Evolutionary conservation across 2,888 invertebrate genomes (phyloP), one percentile per base, ranked within the genome.

Genomic region (Hypomecis punctinalis): DNA sequence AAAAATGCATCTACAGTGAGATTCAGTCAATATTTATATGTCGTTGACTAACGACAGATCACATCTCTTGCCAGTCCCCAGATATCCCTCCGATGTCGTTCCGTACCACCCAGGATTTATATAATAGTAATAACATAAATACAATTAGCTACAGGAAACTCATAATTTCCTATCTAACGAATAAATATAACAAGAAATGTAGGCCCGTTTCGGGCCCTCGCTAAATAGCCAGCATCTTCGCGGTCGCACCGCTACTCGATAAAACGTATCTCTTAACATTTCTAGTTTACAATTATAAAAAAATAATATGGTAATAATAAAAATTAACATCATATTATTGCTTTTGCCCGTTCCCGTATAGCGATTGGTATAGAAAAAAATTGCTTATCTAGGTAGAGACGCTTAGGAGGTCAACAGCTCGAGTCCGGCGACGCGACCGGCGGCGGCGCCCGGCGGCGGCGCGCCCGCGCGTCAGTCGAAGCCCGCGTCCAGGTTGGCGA

Each of bases 281-380:
- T 87, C 85, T 91, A 91, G 87, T 90, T 89, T 91, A 91, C 83
- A 89, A 90, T 23, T 91, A 90, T 91, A 91, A 91, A 91, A 43
- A 91, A 93, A 92, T 92, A 92, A 93, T 92, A 93, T 93, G 93
- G 93, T 93, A 93, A 93, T 92, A 88, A 91, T 92, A 88, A 91
- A 66, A 92, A 93, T 91, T 92, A 93, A 93, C 91, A 89, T 93
- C 91, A 92, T 93, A 93, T 93, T 93, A 93, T 93, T 93, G 93
- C 93, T 93, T 93, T 91, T 91, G 93, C 93, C 93, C 93, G 93
- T 92, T 93, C 93, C 93, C 93, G 93, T 93, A 93, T 91, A 93
- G 93, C 92, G 90, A 93, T 92, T 90, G 93, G 93, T 93, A 93
- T 91, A 91, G 90, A 92, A 90, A 90, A 85, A 88, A 90, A 84